phyloP scores from a whole-genome alignment of 2,888 invertebrate species.

The Scelioninae gen. 2 region DNA sequence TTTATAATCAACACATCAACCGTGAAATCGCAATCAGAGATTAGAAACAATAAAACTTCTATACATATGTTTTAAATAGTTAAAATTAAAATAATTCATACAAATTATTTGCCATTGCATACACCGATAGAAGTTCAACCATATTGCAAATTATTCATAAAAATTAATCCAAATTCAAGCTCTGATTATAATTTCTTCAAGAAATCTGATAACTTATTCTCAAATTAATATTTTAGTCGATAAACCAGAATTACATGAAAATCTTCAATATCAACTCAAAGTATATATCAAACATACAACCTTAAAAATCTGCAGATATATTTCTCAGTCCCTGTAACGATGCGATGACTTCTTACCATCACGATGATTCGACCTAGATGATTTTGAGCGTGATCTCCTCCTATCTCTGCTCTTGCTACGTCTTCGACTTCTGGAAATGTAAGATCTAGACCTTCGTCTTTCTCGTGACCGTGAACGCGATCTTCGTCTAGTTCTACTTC shows the following conservation, averaged over 20 bases:
- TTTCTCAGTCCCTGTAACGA: slow-evolving; percentile 73
- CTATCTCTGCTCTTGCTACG: slow-evolving; percentile 67
- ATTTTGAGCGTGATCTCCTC: slow-evolving; percentile 68
- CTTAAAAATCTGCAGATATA: slow-evolving; percentile 57
- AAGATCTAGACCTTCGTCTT: slow-evolving; percentile 68
- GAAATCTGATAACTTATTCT: not conserved
- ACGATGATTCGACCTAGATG: slow-evolving; percentile 69
- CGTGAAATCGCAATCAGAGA: no score
- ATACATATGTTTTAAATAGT: no score
- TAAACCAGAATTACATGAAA: not conserved
- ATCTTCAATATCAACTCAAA: not conserved
- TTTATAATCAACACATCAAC: no score
- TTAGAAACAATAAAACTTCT: no score
- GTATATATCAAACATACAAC: slow-evolving; percentile 64
- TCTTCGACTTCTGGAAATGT: slow-evolving; percentile 64
- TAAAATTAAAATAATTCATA: no score
- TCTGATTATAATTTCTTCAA: no score
- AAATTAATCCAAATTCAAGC: no score
- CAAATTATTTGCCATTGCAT: no score
- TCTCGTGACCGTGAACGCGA: slow-evolving; percentile 60
- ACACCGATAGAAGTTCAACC: no score
- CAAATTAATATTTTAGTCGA: not conserved
- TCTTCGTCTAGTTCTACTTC: slow-evolving; percentile 65
- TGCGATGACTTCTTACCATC: slow-evolving; percentile 74
- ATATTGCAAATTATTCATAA: no score